These are phyloP conservation scores for Silvanus unidentatus DNA, from an alignment of 2,888 invertebrate species.

Conservation along the genomic window DNA sequence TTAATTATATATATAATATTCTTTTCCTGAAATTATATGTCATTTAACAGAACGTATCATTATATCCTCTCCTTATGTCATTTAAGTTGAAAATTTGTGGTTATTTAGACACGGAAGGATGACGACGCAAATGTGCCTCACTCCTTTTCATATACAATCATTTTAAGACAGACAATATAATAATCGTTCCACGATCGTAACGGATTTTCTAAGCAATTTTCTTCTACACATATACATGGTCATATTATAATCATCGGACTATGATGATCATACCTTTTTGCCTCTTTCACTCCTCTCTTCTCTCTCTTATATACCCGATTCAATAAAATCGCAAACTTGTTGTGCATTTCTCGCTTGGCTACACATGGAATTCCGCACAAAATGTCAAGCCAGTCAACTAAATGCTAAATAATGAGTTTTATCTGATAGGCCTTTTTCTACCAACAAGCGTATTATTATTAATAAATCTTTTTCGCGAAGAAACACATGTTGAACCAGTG, in stretches of 20 bases:
- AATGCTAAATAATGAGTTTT: neutral
- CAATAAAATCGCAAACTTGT: no score
- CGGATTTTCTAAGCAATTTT: no score
- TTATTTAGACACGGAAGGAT: conserved; percentile 24
- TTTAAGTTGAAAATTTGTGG: conserved; percentile 21
- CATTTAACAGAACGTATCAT: conserved; percentile 9
- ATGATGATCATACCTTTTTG: conserved; percentile 17
- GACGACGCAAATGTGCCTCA: neutral
- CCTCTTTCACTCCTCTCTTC: no score
- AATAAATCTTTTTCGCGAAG: no score
- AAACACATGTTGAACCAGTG: no score
- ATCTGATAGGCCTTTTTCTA: conserved; percentile 1
- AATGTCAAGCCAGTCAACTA: no score
- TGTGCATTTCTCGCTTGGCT: no score
- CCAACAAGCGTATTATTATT: conserved; percentile 5
- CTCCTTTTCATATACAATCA: neutral
- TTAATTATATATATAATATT: conserved; percentile 26
- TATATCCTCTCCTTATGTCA: conserved; percentile 19
- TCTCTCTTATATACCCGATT: no score
- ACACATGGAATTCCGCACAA: no score
- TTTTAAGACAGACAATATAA: neutral
- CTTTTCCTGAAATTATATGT: conserved; percentile 26
- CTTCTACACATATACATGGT: no score
- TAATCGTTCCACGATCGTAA: no score
- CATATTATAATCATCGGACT: conserved; percentile 15